These are phyloP conservation scores for Drosophila macrospina DNA, from an alignment of 2,888 invertebrate genomes.

Conservation along the genomic window DNA sequence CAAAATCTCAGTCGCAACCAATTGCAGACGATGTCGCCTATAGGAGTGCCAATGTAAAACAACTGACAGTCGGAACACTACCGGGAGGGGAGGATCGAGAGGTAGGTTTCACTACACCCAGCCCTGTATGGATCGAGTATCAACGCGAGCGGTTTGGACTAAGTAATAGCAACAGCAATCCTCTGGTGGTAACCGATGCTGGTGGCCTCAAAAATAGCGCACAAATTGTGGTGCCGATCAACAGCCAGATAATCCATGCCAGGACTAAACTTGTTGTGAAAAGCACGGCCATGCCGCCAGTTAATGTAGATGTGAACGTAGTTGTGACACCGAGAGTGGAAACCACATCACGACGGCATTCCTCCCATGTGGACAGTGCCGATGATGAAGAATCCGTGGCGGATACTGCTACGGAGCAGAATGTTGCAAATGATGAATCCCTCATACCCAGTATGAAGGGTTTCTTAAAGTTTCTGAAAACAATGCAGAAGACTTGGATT, in stretches of 20 bases:
- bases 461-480: constrained; percentile 82
- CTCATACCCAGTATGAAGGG: constrained; percentile 80
- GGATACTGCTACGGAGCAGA: constrained; percentile 41
- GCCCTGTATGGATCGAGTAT: constrained; percentile 83
- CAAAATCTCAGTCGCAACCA: constrained; percentile 42
- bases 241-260: constrained; percentile 60
- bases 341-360: constrained; percentile 68
- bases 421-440: constrained; percentile 13
- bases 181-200: constrained; percentile 61
- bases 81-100: constrained; percentile 6
- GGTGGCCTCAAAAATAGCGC: constrained; percentile 69
- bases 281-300: constrained; percentile 28
- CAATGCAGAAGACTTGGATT: constrained; percentile 79
- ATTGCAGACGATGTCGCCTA: not conserved
- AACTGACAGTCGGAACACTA: constrained; percentile 3
- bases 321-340: constrained; percentile 62
- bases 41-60: not conserved
- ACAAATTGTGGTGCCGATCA: constrained; percentile 63
- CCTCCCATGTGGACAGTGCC: constrained; percentile 30
- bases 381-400: constrained; percentile 22
- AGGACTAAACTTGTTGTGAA: constrained; percentile 62
- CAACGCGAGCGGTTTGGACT: constrained; percentile 81
- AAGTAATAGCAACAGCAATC: constrained; percentile 52
- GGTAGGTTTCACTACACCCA: constrained; percentile 71
- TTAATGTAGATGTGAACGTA: constrained; percentile 36